phyloP scores from a whole-genome alignment of 2,113 vertebrate genomes.

The Camelus dromedarius region DNA sequence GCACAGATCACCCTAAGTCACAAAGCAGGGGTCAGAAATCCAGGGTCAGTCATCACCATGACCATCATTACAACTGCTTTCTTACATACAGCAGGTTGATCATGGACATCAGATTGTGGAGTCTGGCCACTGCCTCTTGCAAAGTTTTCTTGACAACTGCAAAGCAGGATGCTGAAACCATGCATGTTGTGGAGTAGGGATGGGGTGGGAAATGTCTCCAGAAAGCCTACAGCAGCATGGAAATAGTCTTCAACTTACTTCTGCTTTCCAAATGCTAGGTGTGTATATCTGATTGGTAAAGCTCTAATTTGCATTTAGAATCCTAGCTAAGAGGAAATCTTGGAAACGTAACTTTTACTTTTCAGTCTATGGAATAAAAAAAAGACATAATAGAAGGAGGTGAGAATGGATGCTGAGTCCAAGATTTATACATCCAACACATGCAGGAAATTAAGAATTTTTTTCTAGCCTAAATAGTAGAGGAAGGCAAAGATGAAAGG shows the following conservation, averaged over 20 bases:
- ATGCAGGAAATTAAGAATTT: not conserved
- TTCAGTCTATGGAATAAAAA: not conserved
- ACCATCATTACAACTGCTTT: not conserved
- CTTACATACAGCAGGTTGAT: not conserved
- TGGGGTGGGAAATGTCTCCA: not conserved
- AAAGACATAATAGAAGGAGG: not conserved
- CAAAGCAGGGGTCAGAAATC: not conserved
- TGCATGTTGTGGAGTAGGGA: rapidly evolving
- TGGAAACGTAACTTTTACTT: not conserved
- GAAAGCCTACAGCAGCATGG: not conserved
- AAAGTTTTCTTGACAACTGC: not conserved
- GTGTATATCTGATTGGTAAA: not conserved
- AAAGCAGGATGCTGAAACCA: not conserved
- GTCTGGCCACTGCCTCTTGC: not conserved
- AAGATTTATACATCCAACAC: not conserved
- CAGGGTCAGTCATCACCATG: too few relatives aligned
- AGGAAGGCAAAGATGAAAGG: not conserved
- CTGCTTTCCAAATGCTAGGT: not conserved
- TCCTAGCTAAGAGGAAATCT: not conserved
- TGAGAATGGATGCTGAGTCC: not conserved
- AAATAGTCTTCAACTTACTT: not conserved
- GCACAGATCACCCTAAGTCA: not conserved
- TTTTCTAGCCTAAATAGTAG: not conserved
- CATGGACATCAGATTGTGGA: not conserved
- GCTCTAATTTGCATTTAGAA: not conserved